Base-by-base conservation (phyloP, 2,113 vertebrate genomes). In the Microcebus ravelobensis region DNA sequence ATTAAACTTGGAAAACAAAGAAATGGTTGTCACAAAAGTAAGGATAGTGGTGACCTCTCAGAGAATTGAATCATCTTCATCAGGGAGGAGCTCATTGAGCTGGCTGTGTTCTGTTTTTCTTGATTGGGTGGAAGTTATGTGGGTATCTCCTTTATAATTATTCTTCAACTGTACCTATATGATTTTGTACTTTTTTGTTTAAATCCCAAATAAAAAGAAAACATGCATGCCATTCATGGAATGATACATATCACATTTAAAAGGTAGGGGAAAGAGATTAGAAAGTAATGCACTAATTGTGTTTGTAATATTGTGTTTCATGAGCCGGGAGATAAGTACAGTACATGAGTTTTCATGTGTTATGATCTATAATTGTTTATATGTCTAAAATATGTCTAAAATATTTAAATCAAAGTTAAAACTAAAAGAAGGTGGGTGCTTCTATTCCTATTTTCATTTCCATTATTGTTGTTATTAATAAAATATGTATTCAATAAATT, bases 401-500 rank as follows among this genome's bases (percentile, higher is more conserved):
- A 71, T 39, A 71, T 52, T 85, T 57, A 89, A 89, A 84, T 91
- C 36, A 70, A 80, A 89, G 61, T 61, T 50, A 55, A 92, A 92
- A 73, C 50, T 9, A 27, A 87, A 87, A 70, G 39, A 65, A 55
- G 13, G 25, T 45, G 29, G n/a, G 50, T 81, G 27, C 39, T 86
- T 95, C 86, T 36, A 21, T 68, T 85, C 31, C 48, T 65, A 36
- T 81, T 82, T 93, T 73, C 45, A 94, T 70, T 94, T 76, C 63
- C 39, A 80, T 91, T 95, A 71, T 34, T 79, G 15, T 21, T 81
- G 71, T 90, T 57, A 57, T 29, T 63, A 61, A 61, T 81, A 83
- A 70, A 83, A 81, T 77, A 81, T 79, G 55, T 67, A 80, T 90
- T 71, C 61, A 63, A 11, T 42, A 73, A 80, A 55, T 70, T 90